phyloP scores from a whole-genome alignment of 2,797 vertebrate species.

The Vespertilio murinus region DNA sequence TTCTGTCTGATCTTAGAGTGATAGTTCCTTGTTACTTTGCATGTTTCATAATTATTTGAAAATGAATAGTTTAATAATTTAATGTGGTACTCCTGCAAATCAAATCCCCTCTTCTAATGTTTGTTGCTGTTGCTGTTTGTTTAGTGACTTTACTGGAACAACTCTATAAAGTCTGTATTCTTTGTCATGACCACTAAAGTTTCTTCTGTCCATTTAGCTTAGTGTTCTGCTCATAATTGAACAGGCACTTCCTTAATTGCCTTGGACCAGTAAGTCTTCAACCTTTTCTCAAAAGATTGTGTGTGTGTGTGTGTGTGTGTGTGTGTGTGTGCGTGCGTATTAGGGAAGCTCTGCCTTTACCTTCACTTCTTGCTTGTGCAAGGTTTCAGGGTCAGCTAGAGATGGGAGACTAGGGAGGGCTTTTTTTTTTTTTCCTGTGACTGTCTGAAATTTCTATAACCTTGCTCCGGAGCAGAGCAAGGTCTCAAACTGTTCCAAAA shows the following conservation, averaged over 20 bases:
- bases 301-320: neutral
- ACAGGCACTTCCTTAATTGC: neutral
- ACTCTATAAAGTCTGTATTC: neutral
- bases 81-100: neutral
- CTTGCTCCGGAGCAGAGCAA: too few species aligned
- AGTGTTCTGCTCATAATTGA: neutral
- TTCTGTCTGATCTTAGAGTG: neutral
- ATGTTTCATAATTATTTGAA: conserved; percentile 1
- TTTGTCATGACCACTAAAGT: neutral
- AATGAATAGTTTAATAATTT: neutral
- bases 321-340: neutral
- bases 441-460: too few species aligned
- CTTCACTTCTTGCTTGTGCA: neutral
- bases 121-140: neutral
- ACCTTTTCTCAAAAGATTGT: neutral
- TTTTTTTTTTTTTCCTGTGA: neutral
- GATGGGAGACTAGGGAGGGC: neutral
- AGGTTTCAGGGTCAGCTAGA: neutral
- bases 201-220: neutral
- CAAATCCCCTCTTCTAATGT: neutral
- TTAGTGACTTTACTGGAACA: conserved; percentile 18
- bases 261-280: neutral
- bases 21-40: conserved; percentile 21
- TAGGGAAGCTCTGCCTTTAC: neutral
- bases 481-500: too few species aligned